Evolutionary conservation across 2,888 invertebrate genomes (phyloP).

Genomic region (Aspidapion aeneum): DNA sequence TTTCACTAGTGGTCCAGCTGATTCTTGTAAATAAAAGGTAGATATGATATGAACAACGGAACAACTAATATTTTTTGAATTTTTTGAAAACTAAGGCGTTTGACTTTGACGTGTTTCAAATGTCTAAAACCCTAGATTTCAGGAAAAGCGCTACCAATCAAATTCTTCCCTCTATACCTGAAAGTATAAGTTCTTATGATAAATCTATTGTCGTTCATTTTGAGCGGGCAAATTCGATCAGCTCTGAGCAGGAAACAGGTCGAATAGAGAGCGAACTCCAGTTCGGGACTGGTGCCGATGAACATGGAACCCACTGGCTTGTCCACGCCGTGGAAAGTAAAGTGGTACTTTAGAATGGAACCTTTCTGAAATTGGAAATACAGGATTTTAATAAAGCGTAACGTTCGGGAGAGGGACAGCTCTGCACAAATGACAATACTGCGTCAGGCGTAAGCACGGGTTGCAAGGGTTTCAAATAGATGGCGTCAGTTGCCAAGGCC

Average conservation of each 20-base stretch:
- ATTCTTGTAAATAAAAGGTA: too few species aligned
- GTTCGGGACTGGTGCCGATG: conserved; percentile 84
- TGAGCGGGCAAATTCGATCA: conserved; percentile 70
- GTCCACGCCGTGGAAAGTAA: conserved; percentile 64
- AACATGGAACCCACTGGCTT: conserved; percentile 79
- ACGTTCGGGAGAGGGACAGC: too few species aligned
- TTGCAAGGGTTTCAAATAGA: too few species aligned
- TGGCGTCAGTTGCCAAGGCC: too few species aligned
- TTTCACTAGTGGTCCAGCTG: too few species aligned
- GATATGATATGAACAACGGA: too few species aligned
- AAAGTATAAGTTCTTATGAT: conserved; percentile 69
- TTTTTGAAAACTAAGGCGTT: too few species aligned
- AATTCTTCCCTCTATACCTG: conserved; percentile 69
- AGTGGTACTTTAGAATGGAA: conserved; percentile 67
- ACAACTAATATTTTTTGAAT: too few species aligned
- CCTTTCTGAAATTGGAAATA: conserved; percentile 63
- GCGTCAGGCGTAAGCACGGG: too few species aligned
- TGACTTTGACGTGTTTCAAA: too few species aligned
- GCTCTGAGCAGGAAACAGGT: conserved; percentile 79
- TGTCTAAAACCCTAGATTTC: too few species aligned
- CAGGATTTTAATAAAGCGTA: background rate
- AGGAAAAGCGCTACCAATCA: conserved; percentile 80
- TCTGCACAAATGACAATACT: too few species aligned
- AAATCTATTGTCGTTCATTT: conserved; percentile 67
- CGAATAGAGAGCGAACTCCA: conserved; percentile 87